Base-by-base conservation (phyloP, 1,140 invertebrate genomes). In the Arctopsyche grandis region DNA sequence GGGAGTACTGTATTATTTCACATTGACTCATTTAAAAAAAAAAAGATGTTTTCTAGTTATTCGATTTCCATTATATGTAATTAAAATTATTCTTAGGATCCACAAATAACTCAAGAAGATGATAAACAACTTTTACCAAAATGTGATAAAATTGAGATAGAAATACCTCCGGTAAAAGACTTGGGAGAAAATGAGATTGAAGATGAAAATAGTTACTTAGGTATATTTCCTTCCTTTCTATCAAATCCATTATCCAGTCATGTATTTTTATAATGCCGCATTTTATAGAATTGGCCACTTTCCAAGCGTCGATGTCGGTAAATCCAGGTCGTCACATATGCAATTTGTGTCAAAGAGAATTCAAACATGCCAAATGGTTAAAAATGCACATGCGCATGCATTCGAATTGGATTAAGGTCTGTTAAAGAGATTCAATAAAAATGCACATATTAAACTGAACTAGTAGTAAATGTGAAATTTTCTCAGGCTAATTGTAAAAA, bases 301-400 rank as follows among this genome's bases (percentile, higher is more conserved):
- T 88, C 77, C 88, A 89, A 84, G 86, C 87, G 0, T 87, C 87
- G 0, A 84, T 85, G 0, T 85, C 87, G 0, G 84, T 87, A 16
- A 84, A 84, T 0, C 88, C 90, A 0, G 90, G 90, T 0, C 83
- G 89, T 0, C 90, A 91, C 75, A 86, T 91, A 0, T 91, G 90
- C 80, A 91, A 91, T 79, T 84, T 91, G 5, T 91, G 90, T 83
- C 90, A 88, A 52, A 89, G 90, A 60, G 90, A 91, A 83, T 91
- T 91, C 81, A 90, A 90, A 69, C 89, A 91, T 76, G 87, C 89
- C 5, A 86, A 89, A 46, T 90, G 90, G 84, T 84, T 91, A 10
- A 90, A 91, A 73, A 86, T 88, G 69, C 90, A 91, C 79, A 91
- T 91, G 90, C 84, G 89, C 0, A 87, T 87, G 0, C 90, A 91